phyloP scores from a whole-genome alignment of 1,140 invertebrate species.

The Brachionus manjavacas region DNA sequence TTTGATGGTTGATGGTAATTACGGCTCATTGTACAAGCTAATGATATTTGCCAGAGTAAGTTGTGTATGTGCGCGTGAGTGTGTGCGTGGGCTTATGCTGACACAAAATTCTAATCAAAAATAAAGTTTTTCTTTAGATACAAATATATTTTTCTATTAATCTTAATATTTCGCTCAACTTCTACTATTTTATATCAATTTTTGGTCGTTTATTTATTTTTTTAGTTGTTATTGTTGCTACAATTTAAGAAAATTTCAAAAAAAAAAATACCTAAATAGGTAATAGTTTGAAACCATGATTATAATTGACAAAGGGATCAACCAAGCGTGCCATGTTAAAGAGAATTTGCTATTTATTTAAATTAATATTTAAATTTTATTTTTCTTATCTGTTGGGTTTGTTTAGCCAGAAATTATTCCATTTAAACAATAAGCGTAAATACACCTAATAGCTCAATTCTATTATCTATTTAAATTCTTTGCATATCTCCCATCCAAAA shows the following conservation, averaged over 20 bases:
- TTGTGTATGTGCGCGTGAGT: neutral
- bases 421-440: neutral
- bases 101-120: neutral
- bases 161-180: conserved; percentile 13
- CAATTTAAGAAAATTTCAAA: conserved; percentile 13
- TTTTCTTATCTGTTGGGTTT: neutral
- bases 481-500: neutral
- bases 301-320: neutral
- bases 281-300: conserved; percentile 35
- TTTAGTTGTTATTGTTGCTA: conserved; percentile 13
- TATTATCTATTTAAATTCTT: neutral
- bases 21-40: neutral
- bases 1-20: conserved; percentile 24
- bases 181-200: conserved; percentile 30
- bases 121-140: neutral
- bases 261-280: conserved; percentile 28
- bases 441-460: neutral
- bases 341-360: neutral
- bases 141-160: conserved; percentile 4
- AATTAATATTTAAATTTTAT: neutral
- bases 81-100: neutral
- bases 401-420: neutral
- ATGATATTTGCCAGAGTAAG: neutral
- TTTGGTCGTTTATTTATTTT: conserved; percentile 21
- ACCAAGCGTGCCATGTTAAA: neutral